Evolutionary conservation across 2,888 invertebrate genomes (phyloP), one percentile per base, ranked within the genome.

Genomic region (Acleris literana): DNA sequence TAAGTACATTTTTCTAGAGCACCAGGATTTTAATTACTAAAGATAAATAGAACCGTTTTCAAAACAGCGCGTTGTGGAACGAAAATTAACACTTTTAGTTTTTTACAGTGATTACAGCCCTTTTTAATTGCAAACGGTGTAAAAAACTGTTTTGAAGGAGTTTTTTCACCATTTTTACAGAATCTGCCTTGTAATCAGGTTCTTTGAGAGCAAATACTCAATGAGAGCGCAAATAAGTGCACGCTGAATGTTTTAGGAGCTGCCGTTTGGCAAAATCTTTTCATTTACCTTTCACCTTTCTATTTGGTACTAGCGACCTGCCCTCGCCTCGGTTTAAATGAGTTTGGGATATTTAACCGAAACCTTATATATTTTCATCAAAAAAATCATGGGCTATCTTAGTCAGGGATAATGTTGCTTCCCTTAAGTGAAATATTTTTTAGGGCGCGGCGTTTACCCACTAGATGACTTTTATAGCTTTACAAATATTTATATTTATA

Each of bases 171-270:
- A 4, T 49, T 55, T 22, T 22, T 53, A 13, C n/a, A 29, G 46
- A 62, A 20, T 44, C 13, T 46, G 54, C 62, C 11, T 48, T 55
- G 39, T 62, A 62, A 62, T 63, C 56, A 63, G 39, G 55, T 18
- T 22, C 48, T 56, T 62, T 62, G 55, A 54, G 54, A 54, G 55
- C 55, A 63, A 63, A 63, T 29, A 63, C 18, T 39, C 49, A 22
- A 56, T 55, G 39, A 20, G 20, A 29, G 44, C 29, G 18, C 39
- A 55, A 63, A 63, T 43, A 63, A 49, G 63, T 55, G 48, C 39
- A 49, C 33, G 5, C 39, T 55, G 55, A 49, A 63, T 62, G 22
- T 55, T 63, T 63, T 49, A 63, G 13, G 17, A 16, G 18, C 49
- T n/a, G 17, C 22, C 46, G 17, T 46, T 25, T 46, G 11, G 18